These are phyloP conservation scores for Clavelina lepadiformis DNA, from an alignment of 23 tunicate genomes.

Conservation along the genomic window DNA sequence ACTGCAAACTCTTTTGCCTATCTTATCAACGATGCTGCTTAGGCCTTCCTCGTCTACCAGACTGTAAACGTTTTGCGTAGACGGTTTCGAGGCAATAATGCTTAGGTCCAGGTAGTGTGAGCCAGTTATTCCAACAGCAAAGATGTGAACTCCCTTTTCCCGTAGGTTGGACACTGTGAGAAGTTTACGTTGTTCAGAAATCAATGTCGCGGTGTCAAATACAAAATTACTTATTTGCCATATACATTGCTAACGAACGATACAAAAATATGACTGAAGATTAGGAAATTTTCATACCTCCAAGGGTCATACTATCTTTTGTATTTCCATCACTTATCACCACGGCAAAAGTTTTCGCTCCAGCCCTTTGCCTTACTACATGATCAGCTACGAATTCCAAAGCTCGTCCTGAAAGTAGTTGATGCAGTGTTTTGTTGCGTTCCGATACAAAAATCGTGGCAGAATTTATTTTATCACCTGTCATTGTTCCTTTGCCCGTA, in stretches of 20 bases:
- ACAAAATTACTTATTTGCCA: too few relatives aligned
- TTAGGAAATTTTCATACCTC: too few relatives aligned
- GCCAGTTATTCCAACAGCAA: conserved; percentile 46
- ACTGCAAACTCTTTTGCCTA: conserved; percentile 46
- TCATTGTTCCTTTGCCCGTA: conserved; percentile 41
- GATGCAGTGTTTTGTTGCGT: background rate
- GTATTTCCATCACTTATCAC: conserved; percentile 56
- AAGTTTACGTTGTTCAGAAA: background rate
- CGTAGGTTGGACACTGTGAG: conserved; percentile 24
- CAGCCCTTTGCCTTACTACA: conserved; percentile 25
- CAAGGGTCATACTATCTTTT: conserved; percentile 27
- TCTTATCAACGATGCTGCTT: conserved; percentile 9
- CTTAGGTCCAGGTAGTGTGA: conserved; percentile 33
- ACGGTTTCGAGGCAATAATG: conserved; percentile 49
- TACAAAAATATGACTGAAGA: too few relatives aligned
- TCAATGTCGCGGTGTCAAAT: too few relatives aligned
- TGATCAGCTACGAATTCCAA: conserved; percentile 26
- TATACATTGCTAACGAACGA: too few relatives aligned
- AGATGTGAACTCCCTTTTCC: conserved; percentile 25
- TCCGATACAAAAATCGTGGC: too few relatives aligned
- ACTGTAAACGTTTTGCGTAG: conserved; percentile 23
- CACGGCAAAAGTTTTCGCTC: conserved; percentile 34
- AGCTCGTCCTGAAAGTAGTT: conserved; percentile 31
- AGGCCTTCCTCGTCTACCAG: conserved; percentile 19
- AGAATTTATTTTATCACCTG: too few relatives aligned